Base-by-base conservation (phyloP, 2,797 vertebrate genomes). In the Sebastes diaconus region DNA sequence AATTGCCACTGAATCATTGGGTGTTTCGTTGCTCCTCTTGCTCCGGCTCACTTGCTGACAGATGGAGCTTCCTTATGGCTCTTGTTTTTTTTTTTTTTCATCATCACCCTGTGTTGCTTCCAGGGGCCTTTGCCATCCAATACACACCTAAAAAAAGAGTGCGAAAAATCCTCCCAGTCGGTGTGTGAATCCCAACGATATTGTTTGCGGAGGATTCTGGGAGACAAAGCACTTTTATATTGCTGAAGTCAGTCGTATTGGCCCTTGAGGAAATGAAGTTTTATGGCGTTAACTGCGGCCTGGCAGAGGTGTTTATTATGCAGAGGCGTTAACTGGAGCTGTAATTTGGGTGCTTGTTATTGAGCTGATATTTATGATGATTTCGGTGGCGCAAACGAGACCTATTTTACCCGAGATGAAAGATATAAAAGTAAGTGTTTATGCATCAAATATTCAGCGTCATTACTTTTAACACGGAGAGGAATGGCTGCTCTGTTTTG, bases 1-100 rank as follows among this genome's bases (percentile, higher is more conserved):
- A 87, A 90, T 92, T 82, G 85, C 65, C 83, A 65, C 46, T 12
- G 65, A 85, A 79, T 83, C 75, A 46, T 58, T 82, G 46, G 72
- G 79, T 82, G 69, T 87, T 73, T 78, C 80, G 24, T 34, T 63
- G 72, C 81, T 85, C 42, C 84, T 75, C 84, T 27, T 55, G 82
- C 77, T 67, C 64, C 32, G 46, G 77, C 88, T 90, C 90, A 67
- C 83, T 93, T 64, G 84, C 83, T 89, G 94, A 87, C 95, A 95
- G 95, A 95, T 93, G 94, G 93, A 90, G 87, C 86, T 80, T 94
- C 94, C 94, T 95, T 93, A 93, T 94, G 93, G 92, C 90, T 89
- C 73, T 86, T 84, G 73, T 75, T 84, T 82, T 39, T 42, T 42
- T 39, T 50, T 50, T 46, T 18, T 50, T 50, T 50, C 14, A 0